Base-by-base conservation (phyloP, 2,797 vertebrate species). In the Darevskia mixta region DNA sequence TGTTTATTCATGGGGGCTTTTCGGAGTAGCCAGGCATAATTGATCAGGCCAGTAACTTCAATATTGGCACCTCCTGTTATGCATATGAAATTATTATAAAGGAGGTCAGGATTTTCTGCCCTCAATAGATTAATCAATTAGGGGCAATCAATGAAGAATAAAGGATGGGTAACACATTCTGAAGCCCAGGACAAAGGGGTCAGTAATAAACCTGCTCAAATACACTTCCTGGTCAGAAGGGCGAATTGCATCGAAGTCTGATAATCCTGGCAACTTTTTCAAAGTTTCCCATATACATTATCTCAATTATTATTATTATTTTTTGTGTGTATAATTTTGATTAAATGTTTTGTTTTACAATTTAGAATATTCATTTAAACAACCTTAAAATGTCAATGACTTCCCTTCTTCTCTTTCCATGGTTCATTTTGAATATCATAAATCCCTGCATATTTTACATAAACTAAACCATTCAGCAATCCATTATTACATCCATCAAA, bases 91-190 rank as follows among this genome's bases (percentile, higher is more conserved):
- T 79, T 83, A 77, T 78, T 25, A 83, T 55, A 49, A 35, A 79
- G 75, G 66, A 41, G 38, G 45, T 79, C 86, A 73, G 85, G 86
- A 49, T 83, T 79, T 38, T 87, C 87, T 35, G 20, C 55, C 77
- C 75, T 2, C 8, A 32, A 79, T 79, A 20, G 55, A 90, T 86
- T 79, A 79, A 83, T 83, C 79, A 66, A 64, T 64, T 75, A 75
- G 88, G 32, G 69, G 27, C 25, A n/a, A 83, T 73, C 85, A 49
- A 32, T 87, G 88, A 25, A 85, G 23, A 67, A 64, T 79, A 72
- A 83, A 80, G 38, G 71, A 61, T 58, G 75, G 66, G 41, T 45
- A 25, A 17, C 38, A 17, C 20, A 73, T 49, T 38, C n/a, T 49
- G 55, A n/a, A 27, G n/a, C 2, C 35, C 69, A 78, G 25, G 45